phyloP scores from a whole-genome alignment of 2,797 vertebrate species.

The Fistularia tabacaria region DNA sequence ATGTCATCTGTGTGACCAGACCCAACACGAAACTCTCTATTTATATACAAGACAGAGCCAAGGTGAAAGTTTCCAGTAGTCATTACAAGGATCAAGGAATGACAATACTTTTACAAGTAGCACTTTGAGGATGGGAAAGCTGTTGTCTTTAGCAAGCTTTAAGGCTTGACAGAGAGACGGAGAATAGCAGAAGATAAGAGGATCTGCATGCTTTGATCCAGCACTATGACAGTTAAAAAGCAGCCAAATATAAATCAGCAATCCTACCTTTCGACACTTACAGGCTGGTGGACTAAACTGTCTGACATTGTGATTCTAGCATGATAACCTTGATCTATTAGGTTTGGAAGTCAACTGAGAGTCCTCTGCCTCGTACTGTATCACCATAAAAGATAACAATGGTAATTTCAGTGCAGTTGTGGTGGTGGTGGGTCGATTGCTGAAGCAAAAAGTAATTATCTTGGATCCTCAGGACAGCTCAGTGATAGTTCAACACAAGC shows the following conservation, averaged over 20 bases:
- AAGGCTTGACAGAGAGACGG: conserved; percentile 59
- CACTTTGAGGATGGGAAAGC: conserved; percentile 53
- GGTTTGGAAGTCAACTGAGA: conserved; percentile 26
- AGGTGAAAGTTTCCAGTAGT: conserved; percentile 66
- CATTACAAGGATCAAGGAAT: conserved; percentile 62
- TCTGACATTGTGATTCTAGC: conserved; percentile 25
- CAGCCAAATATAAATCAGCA: conserved; percentile 51
- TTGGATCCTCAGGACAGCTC: not conserved
- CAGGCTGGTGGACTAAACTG: conserved; percentile 24
- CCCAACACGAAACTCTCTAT: conserved; percentile 61
- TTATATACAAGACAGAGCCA: conserved; percentile 75
- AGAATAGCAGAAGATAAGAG: conserved; percentile 48
- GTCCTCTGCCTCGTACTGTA: conserved; percentile 25
- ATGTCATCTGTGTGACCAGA: conserved; percentile 63
- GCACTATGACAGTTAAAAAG: conserved; percentile 56
- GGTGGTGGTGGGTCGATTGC: conserved; percentile 13
- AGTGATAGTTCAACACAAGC: not conserved
- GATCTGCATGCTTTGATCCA: conserved; percentile 70
- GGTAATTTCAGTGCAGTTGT: conserved; percentile 19
- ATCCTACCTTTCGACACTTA: conserved; percentile 34
- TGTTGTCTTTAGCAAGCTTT: conserved; percentile 62
- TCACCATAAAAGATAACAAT: not conserved
- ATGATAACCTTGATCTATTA: conserved; percentile 19
- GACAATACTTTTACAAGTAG: conserved; percentile 71
- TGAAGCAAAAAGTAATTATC: conserved; percentile 18